Evolutionary conservation across 2,113 vertebrate genomes (phyloP).

Genomic region (human (Homo sapiens)): DNA sequence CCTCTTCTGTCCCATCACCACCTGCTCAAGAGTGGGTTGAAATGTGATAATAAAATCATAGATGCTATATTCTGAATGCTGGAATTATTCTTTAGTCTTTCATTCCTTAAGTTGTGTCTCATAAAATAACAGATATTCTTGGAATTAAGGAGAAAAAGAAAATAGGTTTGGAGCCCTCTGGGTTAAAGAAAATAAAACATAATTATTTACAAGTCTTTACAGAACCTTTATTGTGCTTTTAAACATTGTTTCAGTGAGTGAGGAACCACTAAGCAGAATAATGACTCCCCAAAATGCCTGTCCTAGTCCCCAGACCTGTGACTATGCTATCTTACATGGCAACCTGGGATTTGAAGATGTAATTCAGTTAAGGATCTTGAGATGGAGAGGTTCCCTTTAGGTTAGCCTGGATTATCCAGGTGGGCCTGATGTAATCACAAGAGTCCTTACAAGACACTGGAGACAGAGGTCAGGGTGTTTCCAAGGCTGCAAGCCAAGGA

Average conservation of each 20-base stretch:
- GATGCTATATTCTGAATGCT: neutral
- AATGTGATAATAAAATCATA: neutral
- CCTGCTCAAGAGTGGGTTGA: neutral
- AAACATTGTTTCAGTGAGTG: neutral
- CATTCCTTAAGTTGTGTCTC: neutral
- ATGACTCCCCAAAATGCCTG: neutral
- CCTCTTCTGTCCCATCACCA: neutral
- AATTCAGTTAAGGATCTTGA: neutral
- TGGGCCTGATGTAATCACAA: neutral
- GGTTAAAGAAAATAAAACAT: neutral
- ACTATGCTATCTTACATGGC: neutral
- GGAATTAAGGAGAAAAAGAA: conserved; percentile 2
- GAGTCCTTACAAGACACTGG: neutral
- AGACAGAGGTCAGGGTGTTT: neutral
- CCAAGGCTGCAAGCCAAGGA: neutral
- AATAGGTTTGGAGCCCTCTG: neutral
- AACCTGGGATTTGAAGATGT: neutral
- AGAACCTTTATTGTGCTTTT: neutral
- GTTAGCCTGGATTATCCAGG: neutral
- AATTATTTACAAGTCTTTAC: neutral
- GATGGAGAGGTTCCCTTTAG: neutral
- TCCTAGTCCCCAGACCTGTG: neutral
- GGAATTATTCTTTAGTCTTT: neutral
- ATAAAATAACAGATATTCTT: neutral
- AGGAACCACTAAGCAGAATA: neutral